Conservation (phyloP, 2,888 invertebrate species). For the Stenichneumon culpator region DNA sequence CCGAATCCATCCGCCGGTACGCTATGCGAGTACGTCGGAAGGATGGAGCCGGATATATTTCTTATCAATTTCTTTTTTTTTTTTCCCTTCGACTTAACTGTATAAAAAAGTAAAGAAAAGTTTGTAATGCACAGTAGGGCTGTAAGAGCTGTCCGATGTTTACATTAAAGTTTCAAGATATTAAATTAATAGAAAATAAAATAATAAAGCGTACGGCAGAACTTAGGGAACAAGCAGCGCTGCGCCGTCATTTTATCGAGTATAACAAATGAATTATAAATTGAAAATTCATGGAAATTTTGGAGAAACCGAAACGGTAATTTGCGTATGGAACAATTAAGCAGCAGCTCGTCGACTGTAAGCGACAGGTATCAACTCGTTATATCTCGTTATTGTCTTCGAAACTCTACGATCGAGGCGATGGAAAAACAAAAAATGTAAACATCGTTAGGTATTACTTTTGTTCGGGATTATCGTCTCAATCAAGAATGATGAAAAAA, state of each 20-base stretch:
- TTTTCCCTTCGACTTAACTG: not conserved
- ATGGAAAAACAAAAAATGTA: constrained; percentile 21
- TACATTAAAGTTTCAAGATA: too few species aligned
- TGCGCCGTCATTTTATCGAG: not conserved
- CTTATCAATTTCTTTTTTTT: too few species aligned
- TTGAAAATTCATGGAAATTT: too few species aligned
- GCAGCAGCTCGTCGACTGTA: not conserved
- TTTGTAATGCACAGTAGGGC: too few species aligned
- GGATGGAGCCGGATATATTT: too few species aligned
- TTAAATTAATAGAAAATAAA: not conserved
- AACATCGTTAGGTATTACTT: not conserved
- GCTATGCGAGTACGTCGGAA: too few species aligned
- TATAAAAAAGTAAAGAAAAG: not conserved
- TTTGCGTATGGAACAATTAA: not conserved
- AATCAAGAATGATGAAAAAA: not conserved
- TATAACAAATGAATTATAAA: not conserved
- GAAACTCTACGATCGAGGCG: not conserved
- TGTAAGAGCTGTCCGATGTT: too few species aligned
- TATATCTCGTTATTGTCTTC: not conserved
- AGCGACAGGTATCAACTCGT: not conserved
- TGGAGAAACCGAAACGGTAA: not conserved
- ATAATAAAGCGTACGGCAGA: constrained; percentile 15
- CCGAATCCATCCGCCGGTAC: not conserved
- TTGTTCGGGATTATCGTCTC: not conserved
- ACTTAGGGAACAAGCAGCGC: constrained; percentile 20